These are phyloP conservation scores for Galbula dea DNA, from an alignment of 2,113 vertebrate genomes.

Conservation along the genomic window DNA sequence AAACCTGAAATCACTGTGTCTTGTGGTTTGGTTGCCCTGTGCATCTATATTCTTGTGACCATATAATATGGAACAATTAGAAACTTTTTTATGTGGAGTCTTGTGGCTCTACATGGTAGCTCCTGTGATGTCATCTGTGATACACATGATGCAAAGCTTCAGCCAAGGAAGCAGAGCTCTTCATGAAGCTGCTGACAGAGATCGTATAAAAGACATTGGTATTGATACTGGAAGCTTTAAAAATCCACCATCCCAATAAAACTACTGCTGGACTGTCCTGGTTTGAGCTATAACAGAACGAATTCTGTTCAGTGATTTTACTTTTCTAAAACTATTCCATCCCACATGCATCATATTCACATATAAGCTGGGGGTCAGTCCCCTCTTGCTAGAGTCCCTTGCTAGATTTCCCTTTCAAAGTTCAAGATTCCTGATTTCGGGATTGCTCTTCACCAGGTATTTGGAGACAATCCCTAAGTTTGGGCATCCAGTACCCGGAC, in stretches of 20 bases:
- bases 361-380: too few relatives aligned
- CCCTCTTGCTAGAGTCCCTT: too few relatives aligned
- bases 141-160: background rate
- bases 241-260: background rate
- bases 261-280: background rate
- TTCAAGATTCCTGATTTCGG: too few relatives aligned
- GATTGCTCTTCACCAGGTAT: too few relatives aligned
- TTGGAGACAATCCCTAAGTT: too few relatives aligned
- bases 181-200: background rate
- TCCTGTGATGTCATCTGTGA: background rate
- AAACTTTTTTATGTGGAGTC: background rate
- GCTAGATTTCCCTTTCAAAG: too few relatives aligned
- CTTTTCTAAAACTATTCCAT: too few relatives aligned
- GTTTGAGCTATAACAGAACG: too few relatives aligned
- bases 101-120: background rate
- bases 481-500: too few relatives aligned
- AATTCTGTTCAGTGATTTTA: too few relatives aligned
- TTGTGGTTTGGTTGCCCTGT: background rate
- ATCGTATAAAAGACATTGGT: background rate
- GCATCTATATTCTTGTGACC: background rate
- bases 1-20: background rate
- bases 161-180: background rate
- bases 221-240: background rate
- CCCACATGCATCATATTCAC: too few relatives aligned
- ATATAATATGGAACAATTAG: background rate